Evolutionary conservation across 2,888 invertebrate species (phyloP).

Genomic region (Drosophila maculinotata): DNA sequence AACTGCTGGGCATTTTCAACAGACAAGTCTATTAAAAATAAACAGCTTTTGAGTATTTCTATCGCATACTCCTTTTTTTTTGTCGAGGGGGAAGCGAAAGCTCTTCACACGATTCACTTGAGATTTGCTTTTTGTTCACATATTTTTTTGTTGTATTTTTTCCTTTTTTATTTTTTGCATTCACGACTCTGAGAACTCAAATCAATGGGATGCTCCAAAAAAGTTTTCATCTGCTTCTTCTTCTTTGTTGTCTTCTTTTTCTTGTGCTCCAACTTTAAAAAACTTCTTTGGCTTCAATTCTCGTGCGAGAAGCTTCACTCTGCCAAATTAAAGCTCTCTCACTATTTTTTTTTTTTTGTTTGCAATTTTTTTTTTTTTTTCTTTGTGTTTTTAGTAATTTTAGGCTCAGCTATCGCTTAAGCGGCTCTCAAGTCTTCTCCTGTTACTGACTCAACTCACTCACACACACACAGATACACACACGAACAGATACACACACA

Average conservation of each 20-base stretch:
- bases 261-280: constrained; percentile 14
- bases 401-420: constrained; percentile 42
- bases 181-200: neutral
- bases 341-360: neutral
- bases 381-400: constrained; percentile 28
- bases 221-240: constrained; percentile 2
- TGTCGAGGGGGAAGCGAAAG: constrained; percentile 9
- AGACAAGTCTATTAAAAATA: constrained; percentile 16
- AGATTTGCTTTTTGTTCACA: neutral
- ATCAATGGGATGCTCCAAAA: neutral
- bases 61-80: too few relatives aligned
- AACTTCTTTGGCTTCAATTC: constrained; percentile 48
- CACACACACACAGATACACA: neutral
- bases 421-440: constrained; percentile 36
- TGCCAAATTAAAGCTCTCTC: constrained; percentile 20
- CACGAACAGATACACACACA: constrained; percentile 2
- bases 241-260: constrained; percentile 1
- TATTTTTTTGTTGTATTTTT: constrained; percentile 4
- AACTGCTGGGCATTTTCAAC: constrained; percentile 13
- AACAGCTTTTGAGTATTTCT: neutral
- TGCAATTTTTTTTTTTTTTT: constrained; percentile 13
- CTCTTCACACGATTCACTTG: constrained; percentile 32
- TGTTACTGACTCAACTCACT: constrained; percentile 4
- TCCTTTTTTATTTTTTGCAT: neutral
- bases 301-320: constrained; percentile 18